Conservation (phyloP, 2,888 invertebrate species). For the Scaptomyza caliginosa region DNA sequence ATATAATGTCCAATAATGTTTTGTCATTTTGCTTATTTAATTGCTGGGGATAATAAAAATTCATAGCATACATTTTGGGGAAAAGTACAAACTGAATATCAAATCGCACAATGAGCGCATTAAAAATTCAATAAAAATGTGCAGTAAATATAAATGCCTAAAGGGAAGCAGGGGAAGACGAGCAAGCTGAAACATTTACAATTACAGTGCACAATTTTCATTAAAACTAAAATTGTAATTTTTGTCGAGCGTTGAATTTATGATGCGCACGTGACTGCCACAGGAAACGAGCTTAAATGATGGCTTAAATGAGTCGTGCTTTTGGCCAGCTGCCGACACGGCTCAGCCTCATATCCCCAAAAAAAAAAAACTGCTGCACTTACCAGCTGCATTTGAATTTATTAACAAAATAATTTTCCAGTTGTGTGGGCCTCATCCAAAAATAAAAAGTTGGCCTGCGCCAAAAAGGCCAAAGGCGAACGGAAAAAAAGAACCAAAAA, state of each 20-base stretch:
- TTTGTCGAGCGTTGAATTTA: slow-evolving; percentile 51
- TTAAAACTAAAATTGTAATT: slow-evolving; percentile 73
- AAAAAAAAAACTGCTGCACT: slow-evolving; percentile 24
- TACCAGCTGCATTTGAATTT: slow-evolving; percentile 68
- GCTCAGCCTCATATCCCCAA: not conserved
- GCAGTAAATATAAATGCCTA: slow-evolving; percentile 54
- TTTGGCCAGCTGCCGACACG: slow-evolving; percentile 17
- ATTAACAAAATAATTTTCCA: slow-evolving; percentile 64
- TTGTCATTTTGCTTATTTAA: slow-evolving; percentile 35
- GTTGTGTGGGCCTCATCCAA: not conserved
- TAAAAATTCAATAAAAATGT: slow-evolving; percentile 69
- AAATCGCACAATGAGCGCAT: slow-evolving; percentile 28
- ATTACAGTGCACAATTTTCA: slow-evolving; percentile 57
- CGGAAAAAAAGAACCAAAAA: not conserved
- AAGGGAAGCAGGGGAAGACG: too few relatives aligned
- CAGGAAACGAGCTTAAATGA: slow-evolving; percentile 57
- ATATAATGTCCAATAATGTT: slow-evolving; percentile 32
- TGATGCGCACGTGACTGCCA: slow-evolving; percentile 54
- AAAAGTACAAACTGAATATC: slow-evolving; percentile 4
- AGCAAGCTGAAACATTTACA: slow-evolving; percentile 13
- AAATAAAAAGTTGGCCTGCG: slow-evolving; percentile 44
- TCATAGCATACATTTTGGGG: slow-evolving; percentile 54
- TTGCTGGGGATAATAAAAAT: slow-evolving; percentile 49
- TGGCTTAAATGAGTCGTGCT: slow-evolving; percentile 71
- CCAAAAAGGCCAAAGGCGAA: slow-evolving; percentile 17